Percentiles rank a stretch among this genome's conserved stretches.
phyloP scores from a whole-genome alignment of 2,113 vertebrate species.

The Seriola dumerili region DNA sequence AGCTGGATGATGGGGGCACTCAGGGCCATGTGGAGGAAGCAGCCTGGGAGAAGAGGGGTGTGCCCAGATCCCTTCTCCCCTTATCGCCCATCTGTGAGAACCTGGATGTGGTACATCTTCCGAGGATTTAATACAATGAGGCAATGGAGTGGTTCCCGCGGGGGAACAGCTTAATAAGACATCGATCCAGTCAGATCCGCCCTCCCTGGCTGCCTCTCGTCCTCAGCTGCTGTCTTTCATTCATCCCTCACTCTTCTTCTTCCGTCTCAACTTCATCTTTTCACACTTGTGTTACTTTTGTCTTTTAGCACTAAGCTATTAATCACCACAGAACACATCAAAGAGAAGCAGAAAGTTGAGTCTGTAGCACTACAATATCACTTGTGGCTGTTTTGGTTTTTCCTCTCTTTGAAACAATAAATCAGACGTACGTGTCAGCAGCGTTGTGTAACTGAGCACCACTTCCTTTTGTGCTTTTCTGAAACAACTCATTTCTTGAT shows the following conservation, averaged over 20 bases:
- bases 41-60: slow-evolving; percentile 28
- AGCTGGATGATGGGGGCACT: slow-evolving; percentile 53
- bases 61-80: not conserved
- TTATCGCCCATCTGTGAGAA: slow-evolving; percentile 69
- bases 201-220: slow-evolving; percentile 13
- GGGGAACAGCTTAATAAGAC: slow-evolving; percentile 44
- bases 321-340: not conserved
- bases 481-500: not conserved
- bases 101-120: slow-evolving; percentile 58
- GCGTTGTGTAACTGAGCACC: slow-evolving; percentile 1
- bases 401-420: not conserved
- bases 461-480: not conserved
- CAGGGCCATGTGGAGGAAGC: slow-evolving; percentile 49
- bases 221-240: slow-evolving; percentile 67
- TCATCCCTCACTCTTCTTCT: slow-evolving; percentile 29
- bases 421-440: not conserved
- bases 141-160: slow-evolving; percentile 34
- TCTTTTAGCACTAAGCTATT: not conserved
- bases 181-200: slow-evolving; percentile 43
- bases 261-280: slow-evolving; percentile 1
- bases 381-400: not conserved
- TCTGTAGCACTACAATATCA: not conserved
- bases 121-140: slow-evolving; percentile 68
- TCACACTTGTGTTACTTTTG: not conserved
- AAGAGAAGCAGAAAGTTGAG: not conserved